Base-by-base conservation (phyloP, 2,888 invertebrate species). In the Eledone cirrhosa region DNA sequence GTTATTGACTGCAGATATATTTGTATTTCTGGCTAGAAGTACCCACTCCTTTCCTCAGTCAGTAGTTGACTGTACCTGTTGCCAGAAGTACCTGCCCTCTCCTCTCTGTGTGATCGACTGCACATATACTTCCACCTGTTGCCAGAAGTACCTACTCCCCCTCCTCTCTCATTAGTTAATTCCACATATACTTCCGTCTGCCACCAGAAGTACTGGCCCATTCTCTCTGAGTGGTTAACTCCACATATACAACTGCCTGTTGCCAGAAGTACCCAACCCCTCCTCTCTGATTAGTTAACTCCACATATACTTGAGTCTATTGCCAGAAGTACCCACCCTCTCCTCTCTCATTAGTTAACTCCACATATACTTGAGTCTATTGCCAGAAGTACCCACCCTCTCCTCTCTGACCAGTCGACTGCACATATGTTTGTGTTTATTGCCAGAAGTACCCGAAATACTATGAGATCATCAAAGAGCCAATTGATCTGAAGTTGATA, bases 401-500 rank as follows among this genome's bases (percentile, higher is more conserved):
- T 11, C 11, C 11, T 11, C 41, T 41, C 24, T 47, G 31, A 33
- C 74, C 16, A 1, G 33, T 27, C 48, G 27, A 82, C 31, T 83
- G 16, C 77, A 41, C 53, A 78, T 33, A 74, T 83, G 77, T 77
- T 81, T 80, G 29, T 78, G 59, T 76, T 87, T 67, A 78, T 86
- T 90, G 67, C 19, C 91, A 94, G 91, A 94, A 95, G 81, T 98
- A 98, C 91, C 98, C 99, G 0, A 96, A 97, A 87, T 99, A 99
- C 92, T 99, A 96, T 90, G 95, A 95, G 85, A 94, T 98, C 0
- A 98, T 98, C 79, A 95, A 97, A 81, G 94, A 94, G 82, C 99
- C 99, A 0, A 96, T 99, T 82, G 99, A 99, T 91, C 91, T 99
- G 86, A 96, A 97, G 91, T 94, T 94, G 80, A 97, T 99, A 79